Base-by-base conservation (phyloP, 2,888 invertebrate genomes). In the Drosophila colorata region DNA sequence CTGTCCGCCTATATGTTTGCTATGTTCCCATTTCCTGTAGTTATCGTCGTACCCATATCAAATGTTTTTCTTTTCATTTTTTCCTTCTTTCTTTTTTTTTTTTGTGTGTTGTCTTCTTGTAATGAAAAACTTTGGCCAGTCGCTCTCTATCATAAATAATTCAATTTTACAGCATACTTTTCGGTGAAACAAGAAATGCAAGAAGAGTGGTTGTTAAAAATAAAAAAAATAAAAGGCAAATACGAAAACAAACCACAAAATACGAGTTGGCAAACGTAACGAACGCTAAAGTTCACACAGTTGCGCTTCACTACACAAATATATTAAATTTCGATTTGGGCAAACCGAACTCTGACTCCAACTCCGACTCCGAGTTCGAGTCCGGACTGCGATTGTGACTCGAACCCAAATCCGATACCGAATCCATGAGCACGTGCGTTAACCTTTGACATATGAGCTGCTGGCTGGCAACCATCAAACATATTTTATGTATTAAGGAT, bases 381-480 rank as follows among this genome's bases (percentile, higher is more conserved):
- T 52, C 16, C 38, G 60, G 33, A 23, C 28, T 40, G 33, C 11
- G 33, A 28, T 9, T 28, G 28, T 38, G 55, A 41, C 41, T 65
- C 46, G 59, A 74, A 49, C 56, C 53, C 68, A 59, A 67, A 69
- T 67, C 52, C 68, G 59, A 83, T 49, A 60, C 67, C 64, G 65
- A 69, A 74, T 66, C 67, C 83, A 74, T 73, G 74, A 80, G 89
- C 89, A 88, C 88, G 88, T 89, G 89, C 87, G 81, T 86, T 89
- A 88, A 88, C 88, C 85, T 89, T 89, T 88, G 88, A 89, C 88
- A 88, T 89, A 89, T 89, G 89, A 88, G 82, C 67, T 66, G 48
- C 37, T 67, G 65, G 43, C 56, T 51, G 71, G 65, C 56, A 83
- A 76, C 88, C 85, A 88, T 81, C 89, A 84, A 87, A 86, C 87